These are phyloP conservation scores for Drosophila bipectinata DNA, from an alignment of 1,140 invertebrate species.

Conservation along the genomic window DNA sequence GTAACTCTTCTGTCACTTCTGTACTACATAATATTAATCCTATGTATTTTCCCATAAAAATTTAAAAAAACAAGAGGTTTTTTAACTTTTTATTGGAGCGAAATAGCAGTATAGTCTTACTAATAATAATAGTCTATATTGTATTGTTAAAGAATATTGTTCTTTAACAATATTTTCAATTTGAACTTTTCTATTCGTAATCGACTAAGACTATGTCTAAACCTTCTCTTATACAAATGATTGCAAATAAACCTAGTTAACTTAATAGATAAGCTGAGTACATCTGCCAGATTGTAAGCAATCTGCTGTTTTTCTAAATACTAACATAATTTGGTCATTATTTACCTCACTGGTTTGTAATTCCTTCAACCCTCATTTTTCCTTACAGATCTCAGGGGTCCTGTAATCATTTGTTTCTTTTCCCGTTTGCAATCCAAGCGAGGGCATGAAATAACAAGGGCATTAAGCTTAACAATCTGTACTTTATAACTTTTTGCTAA, in stretches of 20 bases:
- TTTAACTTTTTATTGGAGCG: too few species aligned
- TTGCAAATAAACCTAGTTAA: neutral
- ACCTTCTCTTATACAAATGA: neutral
- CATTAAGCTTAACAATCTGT: constrained; percentile 74
- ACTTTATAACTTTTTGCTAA: constrained; percentile 66
- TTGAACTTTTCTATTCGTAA: too few species aligned
- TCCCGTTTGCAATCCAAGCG: constrained; percentile 28
- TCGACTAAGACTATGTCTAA: too few species aligned
- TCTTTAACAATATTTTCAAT: too few species aligned
- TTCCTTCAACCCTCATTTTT: constrained; percentile 70
- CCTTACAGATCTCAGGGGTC: constrained; percentile 27
- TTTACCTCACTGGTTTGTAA: constrained; percentile 79
- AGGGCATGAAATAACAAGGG: constrained; percentile 47
- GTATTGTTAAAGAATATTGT: too few species aligned
- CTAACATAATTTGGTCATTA: constrained; percentile 81
- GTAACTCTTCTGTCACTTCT: too few species aligned
- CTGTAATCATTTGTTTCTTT: constrained; percentile 70
- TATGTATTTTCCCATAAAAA: too few species aligned
- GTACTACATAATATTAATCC: too few species aligned
- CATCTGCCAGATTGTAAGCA: constrained; percentile 77
- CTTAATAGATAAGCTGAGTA: constrained; percentile 26
- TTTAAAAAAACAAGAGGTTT: too few species aligned
- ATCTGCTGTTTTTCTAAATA: constrained; percentile 77
- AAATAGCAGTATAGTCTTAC: too few species aligned
- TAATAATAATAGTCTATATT: too few species aligned